Evolutionary conservation across 2,888 invertebrate species (phyloP).

Genomic region (Bugula neritina): DNA sequence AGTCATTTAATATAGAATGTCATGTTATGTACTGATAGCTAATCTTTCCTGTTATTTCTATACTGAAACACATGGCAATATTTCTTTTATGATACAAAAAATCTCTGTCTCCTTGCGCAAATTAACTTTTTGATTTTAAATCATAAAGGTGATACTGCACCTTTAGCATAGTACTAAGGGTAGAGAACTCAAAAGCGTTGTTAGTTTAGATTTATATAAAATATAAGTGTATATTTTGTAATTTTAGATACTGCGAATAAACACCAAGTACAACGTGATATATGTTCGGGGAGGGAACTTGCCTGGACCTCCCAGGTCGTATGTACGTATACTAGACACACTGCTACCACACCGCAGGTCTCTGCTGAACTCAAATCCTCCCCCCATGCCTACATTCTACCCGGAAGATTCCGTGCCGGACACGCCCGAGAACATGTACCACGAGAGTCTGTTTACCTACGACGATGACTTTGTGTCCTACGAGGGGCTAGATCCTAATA

Average conservation of each 20-base stretch:
- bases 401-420: constrained; percentile 42
- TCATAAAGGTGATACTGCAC: no score
- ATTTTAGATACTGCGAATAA: constrained; percentile 78
- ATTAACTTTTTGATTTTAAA: no score
- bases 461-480: constrained; percentile 16
- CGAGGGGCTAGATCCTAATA: background rate
- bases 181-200: no score
- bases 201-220: no score
- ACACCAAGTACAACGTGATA: constrained; percentile 86
- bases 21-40: no score
- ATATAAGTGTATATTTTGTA: no score
- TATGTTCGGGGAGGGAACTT: constrained; percentile 76
- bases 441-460: constrained; percentile 20
- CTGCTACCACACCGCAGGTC: constrained; percentile 57
- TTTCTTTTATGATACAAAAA: no score
- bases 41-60: no score
- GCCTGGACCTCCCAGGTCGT: constrained; percentile 71
- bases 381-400: constrained; percentile 75
- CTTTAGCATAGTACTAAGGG: no score
- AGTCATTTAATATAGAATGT: no score
- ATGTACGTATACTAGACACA: constrained; percentile 70
- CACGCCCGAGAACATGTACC: constrained; percentile 15
- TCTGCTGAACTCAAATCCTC: constrained; percentile 51
- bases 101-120: no score
- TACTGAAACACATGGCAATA: no score